Percentiles rank a stretch among this genome's conserved stretches.
These are phyloP conservation scores for Clusia tigrina DNA, from an alignment of 2,888 invertebrate species.

Conservation along the genomic window DNA sequence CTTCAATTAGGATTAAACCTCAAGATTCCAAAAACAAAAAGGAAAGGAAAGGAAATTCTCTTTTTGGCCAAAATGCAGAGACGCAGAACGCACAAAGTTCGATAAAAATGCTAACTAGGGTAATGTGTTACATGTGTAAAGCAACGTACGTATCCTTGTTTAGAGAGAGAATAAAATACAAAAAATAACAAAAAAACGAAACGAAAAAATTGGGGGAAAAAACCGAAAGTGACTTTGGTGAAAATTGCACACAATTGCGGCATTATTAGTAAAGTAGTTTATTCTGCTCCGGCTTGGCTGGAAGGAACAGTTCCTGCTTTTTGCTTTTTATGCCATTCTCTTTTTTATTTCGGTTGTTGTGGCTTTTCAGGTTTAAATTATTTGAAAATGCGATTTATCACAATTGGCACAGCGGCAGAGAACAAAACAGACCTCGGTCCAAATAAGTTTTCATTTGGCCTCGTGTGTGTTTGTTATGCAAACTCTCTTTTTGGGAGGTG, in stretches of 20 bases:
- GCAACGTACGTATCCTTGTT: background rate
- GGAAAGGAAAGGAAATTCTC: constrained; percentile 8
- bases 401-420: constrained; percentile 42
- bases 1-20: constrained; percentile 62
- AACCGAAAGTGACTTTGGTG: constrained; percentile 32
- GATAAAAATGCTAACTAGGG: constrained; percentile 15
- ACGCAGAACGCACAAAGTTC: constrained; percentile 17
- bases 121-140: constrained; percentile 20
- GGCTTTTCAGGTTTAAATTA: constrained; percentile 42
- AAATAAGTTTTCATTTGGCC: background rate
- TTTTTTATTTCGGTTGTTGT: background rate
- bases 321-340: background rate
- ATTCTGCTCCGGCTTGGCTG: too few relatives aligned
- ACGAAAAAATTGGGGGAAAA: too few relatives aligned
- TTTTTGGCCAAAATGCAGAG: constrained; percentile 21
- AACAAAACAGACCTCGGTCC: background rate
- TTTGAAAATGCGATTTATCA: constrained; percentile 54
- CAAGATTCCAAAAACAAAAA: constrained; percentile 45
- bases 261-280: constrained; percentile 56
- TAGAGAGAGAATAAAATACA: background rate
- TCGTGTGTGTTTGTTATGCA: background rate
- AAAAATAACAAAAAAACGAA: constrained; percentile 8
- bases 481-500: background rate
- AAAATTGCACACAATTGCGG: constrained; percentile 51
- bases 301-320: background rate